Base-by-base conservation (phyloP, 2,888 invertebrate species). In the Clusia tigrina region DNA sequence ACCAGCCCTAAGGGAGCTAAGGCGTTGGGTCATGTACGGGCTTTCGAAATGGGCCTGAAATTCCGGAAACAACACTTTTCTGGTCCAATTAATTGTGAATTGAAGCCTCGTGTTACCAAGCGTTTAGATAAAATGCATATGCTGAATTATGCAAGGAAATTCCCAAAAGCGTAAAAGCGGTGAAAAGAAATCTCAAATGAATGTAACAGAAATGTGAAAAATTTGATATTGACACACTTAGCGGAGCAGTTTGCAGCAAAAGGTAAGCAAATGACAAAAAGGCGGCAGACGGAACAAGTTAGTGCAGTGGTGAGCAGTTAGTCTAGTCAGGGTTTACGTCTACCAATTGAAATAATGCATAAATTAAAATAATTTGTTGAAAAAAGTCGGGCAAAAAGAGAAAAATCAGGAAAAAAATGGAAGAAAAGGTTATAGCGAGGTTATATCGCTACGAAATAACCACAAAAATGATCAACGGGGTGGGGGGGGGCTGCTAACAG, bases 211-310 rank as follows among this genome's bases (percentile, higher is more conserved):
- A 18, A 20, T 2, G 2, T 5, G 22, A 48, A 22, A 48, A 5
- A 2, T 48, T 48, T 20, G 20, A 48, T 20, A 48, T 48, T 48
- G 48, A 48, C 48, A 48, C 20, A 48, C 48, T 48, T 48, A 9
- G 48, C 32, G n/a, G 9, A n/a, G 42, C 9, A n/a, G 42, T 17
- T 15, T 5, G n/a, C 9, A 6, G 9, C 42, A 42, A 17, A 6
- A 42, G n/a, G 12, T 42, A n/a, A 6, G 3, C n/a, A 42, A 42
- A 5, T 15, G 3, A 17, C 42, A 42, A n/a, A 42, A 6, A 42
- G 42, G n/a, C 42, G 42, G 9, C 48, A 48, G 15, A 20, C 18
- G 22, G 20, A 22, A 20, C 3, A 22, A 6, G 5, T 5, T 5
- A 3, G 6, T 20, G 48, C 48, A n/a, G n/a, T n/a, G 42, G 3